These are phyloP conservation scores for Sterna hirundo DNA, from an alignment of 2,113 vertebrate genomes.

Conservation along the genomic window DNA sequence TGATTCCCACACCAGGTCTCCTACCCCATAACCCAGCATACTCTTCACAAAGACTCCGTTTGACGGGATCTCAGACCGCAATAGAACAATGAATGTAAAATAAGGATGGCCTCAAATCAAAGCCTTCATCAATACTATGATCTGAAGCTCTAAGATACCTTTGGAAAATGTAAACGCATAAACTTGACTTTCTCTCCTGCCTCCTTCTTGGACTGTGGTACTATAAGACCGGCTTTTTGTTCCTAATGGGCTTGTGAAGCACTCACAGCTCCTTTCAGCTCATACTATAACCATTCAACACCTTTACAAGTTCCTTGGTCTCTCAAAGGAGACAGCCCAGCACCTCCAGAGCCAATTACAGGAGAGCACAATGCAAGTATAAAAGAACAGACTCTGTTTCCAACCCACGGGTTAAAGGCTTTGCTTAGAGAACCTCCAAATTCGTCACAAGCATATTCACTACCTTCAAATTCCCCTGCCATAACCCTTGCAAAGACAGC, in stretches of 20 bases:
- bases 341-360: background rate
- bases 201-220: background rate
- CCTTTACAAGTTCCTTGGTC: background rate
- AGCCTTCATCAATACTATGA: background rate
- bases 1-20: background rate
- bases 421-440: background rate
- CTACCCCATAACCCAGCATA: background rate
- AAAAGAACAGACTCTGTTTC: background rate
- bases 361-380: background rate
- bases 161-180: background rate
- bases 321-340: background rate
- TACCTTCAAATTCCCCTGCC: background rate
- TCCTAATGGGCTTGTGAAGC: background rate
- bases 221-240: background rate
- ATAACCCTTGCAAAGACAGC: background rate
- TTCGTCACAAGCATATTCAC: background rate
- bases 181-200: background rate
- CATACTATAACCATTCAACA: background rate
- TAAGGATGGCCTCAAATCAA: background rate
- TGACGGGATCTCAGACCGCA: background rate
- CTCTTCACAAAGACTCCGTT: accelerated
- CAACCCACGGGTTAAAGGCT: background rate
- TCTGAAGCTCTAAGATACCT: background rate
- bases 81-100: background rate
- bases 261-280: constrained; percentile 19